Conservation (phyloP, 2,888 invertebrate genomes). For the Tachina fera region DNA sequence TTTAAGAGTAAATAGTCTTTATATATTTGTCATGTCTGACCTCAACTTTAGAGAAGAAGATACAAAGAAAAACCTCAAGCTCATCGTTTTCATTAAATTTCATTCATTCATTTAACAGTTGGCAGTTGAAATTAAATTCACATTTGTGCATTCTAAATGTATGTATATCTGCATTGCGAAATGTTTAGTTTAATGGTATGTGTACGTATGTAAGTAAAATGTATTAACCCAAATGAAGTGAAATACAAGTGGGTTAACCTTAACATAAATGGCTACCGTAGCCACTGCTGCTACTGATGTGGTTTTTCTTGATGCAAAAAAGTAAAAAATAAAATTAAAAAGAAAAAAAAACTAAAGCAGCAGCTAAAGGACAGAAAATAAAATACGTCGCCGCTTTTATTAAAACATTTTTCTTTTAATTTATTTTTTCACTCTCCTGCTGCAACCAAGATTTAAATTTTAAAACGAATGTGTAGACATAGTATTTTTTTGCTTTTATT, state of each 20-base stretch:
- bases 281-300: constrained; percentile 58
- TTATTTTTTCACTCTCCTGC: neutral
- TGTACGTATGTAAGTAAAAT: constrained; percentile 21
- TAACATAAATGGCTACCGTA: constrained; percentile 67
- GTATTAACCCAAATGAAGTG: constrained; percentile 43
- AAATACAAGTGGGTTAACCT: constrained; percentile 70
- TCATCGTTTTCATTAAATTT: constrained; percentile 64
- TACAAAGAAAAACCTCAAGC: constrained; percentile 21
- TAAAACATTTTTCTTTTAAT: constrained; percentile 48
- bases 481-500: neutral
- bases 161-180: constrained; percentile 24
- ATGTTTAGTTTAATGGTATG: neutral
- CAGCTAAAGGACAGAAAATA: constrained; percentile 3
- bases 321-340: neutral
- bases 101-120: constrained; percentile 66
- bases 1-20: too few species aligned
- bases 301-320: constrained; percentile 47
- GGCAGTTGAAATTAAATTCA: constrained; percentile 70
- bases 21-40: too few species aligned
- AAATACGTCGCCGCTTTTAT: constrained; percentile 54
- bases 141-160: constrained; percentile 58
- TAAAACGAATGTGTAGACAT: constrained; percentile 32
- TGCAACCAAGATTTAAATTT: constrained; percentile 37
- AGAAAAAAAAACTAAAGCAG: neutral
- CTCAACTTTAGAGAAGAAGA: neutral